A percentile compares a stretch with the other conserved stretches of the same genome.
Conservation (phyloP, 2,797 vertebrate species). For the Argentina silus region DNA sequence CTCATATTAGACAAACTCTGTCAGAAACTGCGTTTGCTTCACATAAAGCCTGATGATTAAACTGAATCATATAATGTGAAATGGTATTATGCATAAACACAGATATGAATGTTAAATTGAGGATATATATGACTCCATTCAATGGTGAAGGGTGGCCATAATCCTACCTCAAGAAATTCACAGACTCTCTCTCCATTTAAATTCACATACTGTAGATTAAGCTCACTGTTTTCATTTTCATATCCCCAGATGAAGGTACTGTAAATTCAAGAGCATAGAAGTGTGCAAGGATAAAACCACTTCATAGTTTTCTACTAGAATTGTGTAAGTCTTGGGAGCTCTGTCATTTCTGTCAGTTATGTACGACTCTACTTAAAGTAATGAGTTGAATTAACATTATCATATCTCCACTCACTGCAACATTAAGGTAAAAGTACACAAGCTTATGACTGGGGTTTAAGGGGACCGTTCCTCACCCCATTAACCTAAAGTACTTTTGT, state of each 20-base stretch:
- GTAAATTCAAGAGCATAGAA: too few species aligned
- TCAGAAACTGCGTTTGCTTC: constrained; percentile 65
- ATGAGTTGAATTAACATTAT: constrained; percentile 29
- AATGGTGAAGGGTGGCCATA: constrained; percentile 30
- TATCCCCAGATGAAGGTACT: too few species aligned
- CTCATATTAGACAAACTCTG: constrained; percentile 75
- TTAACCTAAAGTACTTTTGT: constrained; percentile 68
- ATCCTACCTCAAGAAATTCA: constrained; percentile 20
- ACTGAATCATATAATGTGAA: constrained; percentile 69
- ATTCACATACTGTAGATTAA: neutral
- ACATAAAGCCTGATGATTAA: constrained; percentile 63
- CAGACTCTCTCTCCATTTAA: neutral
- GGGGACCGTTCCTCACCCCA: constrained; percentile 61
- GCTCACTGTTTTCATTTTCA: too few species aligned
- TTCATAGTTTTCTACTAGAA: too few species aligned
- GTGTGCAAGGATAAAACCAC: too few species aligned
- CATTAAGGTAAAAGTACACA: constrained; percentile 24
- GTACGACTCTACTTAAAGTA: constrained; percentile 24
- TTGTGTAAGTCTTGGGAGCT: neutral
- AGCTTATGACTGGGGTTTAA: constrained; percentile 45
- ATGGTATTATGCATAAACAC: constrained; percentile 67
- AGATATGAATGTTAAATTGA: constrained; percentile 63
- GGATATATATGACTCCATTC: constrained; percentile 54
- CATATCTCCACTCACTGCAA: constrained; percentile 9
- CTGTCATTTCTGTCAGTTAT: constrained; percentile 22